Conservation (phyloP, 2,888 invertebrate genomes). For the Lithophane leautieri region DNA sequence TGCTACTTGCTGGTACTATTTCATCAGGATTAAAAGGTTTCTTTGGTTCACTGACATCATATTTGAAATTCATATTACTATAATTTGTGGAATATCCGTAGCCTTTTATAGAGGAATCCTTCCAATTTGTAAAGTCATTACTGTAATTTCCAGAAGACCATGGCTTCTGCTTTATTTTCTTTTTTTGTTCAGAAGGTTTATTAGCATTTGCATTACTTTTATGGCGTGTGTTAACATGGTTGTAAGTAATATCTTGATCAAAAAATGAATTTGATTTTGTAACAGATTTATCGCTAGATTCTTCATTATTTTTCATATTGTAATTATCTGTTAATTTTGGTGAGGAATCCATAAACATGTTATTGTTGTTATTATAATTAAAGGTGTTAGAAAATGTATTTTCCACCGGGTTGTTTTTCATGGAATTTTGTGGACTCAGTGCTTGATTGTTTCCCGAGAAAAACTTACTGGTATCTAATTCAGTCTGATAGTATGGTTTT, state of each 20-base stretch:
- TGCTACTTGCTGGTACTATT: slow-evolving; percentile 82
- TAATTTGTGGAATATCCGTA: slow-evolving; percentile 83
- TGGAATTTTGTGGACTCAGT: slow-evolving; percentile 65
- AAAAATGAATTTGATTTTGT: slow-evolving; percentile 67
- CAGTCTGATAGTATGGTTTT: slow-evolving; percentile 78
- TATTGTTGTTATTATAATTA: slow-evolving; percentile 67
- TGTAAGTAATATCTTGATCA: slow-evolving; percentile 68
- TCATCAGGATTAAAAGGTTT: slow-evolving; percentile 80
- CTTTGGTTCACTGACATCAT: slow-evolving; percentile 76
- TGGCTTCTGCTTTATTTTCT: slow-evolving; percentile 79
- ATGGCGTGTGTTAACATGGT: slow-evolving; percentile 65
- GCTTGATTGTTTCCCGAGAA: slow-evolving; percentile 71
- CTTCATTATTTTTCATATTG: slow-evolving; percentile 71
- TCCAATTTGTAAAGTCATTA: slow-evolving; percentile 76
- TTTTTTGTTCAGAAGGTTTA: slow-evolving; percentile 75
- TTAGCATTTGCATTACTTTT: slow-evolving; percentile 69
- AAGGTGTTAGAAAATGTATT: slow-evolving; percentile 68
- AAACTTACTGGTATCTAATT: slow-evolving; percentile 77
- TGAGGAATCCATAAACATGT: slow-evolving; percentile 66
- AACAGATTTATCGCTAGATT: slow-evolving; percentile 66
- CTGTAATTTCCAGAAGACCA: slow-evolving; percentile 72
- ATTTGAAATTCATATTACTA: slow-evolving; percentile 81
- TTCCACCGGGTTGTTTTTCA: slow-evolving; percentile 67
- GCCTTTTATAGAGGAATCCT: slow-evolving; percentile 76
- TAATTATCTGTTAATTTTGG: slow-evolving; percentile 66